Evolutionary conservation across 1,140 invertebrate species (phyloP), one percentile per base, ranked within the genome.

Genomic region (Caenorhabditis briggsae): DNA sequence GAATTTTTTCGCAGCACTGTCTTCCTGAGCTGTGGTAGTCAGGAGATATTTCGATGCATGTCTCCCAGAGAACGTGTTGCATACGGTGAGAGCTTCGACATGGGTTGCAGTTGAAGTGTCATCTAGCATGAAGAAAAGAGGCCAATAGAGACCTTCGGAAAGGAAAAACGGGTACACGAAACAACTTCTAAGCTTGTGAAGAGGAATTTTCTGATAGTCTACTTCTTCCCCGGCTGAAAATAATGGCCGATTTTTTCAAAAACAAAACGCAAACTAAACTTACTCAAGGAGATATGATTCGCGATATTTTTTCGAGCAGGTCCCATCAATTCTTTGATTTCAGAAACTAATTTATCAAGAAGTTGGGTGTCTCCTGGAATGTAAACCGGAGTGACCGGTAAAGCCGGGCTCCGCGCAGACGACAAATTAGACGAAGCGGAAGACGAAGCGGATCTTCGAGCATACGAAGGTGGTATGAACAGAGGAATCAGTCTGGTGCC

Each of bases 1-100:
- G 23, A 78, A 78, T 7, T 78, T 50, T 23, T 78, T 78, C 7
- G 33, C 8, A 8, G 18, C 2, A 20, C 1, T 8, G 11, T 78
- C 70, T 6, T 78, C 70, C 23, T 78, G 20, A 11, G 8, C 8
- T 5, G 70, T 5, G 5, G 70, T 23, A 8, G 70, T 78, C 46
- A 78, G 14, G 2, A 78, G 33, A 14, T 50, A 14, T 11, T 11
- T 7, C 12, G 70, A 78, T 5, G 70, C 70, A 23, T 50, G 23
- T 25, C 53, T 78, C 53, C 70, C 70, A 14, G 70, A 78, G 16
- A 78, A 78, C 20, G 70, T 23, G 5, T 23, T 50, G n/a, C 70
- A 78, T 12, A n/a, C 14, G 11, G 46, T 23, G 46, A 78, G 70
- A 20, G 70, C 46, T 50, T 53, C 33, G 12, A 78, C 70, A 23